These are phyloP conservation scores for Sebastes matsubarae DNA, from an alignment of 2,797 vertebrate species.

Conservation along the genomic window DNA sequence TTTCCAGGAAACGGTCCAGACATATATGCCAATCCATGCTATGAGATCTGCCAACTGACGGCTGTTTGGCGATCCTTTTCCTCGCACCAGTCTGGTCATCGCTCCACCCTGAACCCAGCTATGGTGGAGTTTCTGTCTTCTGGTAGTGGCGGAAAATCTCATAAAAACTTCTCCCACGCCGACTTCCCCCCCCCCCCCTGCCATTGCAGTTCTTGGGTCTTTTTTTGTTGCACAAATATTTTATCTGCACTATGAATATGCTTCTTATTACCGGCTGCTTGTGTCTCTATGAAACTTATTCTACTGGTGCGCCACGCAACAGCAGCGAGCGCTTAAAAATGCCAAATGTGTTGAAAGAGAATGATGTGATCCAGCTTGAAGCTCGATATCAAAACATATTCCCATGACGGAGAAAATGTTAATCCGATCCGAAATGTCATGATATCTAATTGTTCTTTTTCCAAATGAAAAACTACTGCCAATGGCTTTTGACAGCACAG, in stretches of 20 bases:
- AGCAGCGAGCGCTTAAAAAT: constrained; percentile 35
- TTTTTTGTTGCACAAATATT: constrained; percentile 10
- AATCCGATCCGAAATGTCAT: constrained; percentile 66
- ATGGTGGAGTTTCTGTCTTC: not conserved
- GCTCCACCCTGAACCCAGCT: constrained; percentile 16
- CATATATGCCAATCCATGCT: constrained; percentile 27
- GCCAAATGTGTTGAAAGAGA: constrained; percentile 53
- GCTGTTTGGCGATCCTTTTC: constrained; percentile 40
- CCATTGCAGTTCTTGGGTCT: not conserved
- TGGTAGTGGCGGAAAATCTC: constrained; percentile 1
- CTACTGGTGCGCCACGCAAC: not conserved
- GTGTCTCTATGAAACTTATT: constrained; percentile 9
- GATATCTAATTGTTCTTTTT: constrained; percentile 53
- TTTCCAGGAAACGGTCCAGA: constrained; percentile 64
- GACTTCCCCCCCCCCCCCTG: not conserved
- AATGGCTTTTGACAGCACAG: constrained; percentile 47
- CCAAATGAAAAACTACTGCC: constrained; percentile 39
- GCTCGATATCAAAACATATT: constrained; percentile 58
- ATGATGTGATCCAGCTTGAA: constrained; percentile 47
- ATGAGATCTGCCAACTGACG: constrained; percentile 49
- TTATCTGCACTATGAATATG: not conserved
- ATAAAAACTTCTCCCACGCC: not conserved
- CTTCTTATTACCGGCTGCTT: constrained; percentile 10
- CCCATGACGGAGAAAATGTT: constrained; percentile 50
- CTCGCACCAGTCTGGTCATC: constrained; percentile 44